phyloP scores from a whole-genome alignment of 2,797 vertebrate species.

The Alcedo atthis region DNA sequence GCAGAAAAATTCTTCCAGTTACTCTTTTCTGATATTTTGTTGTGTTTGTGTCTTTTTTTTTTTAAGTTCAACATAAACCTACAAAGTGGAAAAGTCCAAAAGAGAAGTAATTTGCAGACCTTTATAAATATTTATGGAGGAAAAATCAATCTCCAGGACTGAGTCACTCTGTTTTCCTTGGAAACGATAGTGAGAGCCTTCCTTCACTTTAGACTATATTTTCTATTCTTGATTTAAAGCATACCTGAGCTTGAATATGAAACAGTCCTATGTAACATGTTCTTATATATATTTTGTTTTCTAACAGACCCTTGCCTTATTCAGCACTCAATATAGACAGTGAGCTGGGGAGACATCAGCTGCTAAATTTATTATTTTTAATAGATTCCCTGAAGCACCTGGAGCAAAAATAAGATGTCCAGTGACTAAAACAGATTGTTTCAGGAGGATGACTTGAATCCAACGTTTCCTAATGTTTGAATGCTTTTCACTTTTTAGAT shows the following conservation, averaged over 20 bases:
- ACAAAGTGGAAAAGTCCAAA: neutral
- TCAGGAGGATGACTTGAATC: neutral
- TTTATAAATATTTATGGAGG: slow-evolving; percentile 39
- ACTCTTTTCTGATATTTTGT: neutral
- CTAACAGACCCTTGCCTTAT: neutral
- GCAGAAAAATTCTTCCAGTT: neutral
- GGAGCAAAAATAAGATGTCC: neutral
- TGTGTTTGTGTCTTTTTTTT: neutral
- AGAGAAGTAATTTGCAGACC: neutral
- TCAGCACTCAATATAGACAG: neutral
- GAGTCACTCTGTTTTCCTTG: slow-evolving; percentile 20
- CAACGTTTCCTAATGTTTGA: neutral
- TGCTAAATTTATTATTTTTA: slow-evolving; percentile 32
- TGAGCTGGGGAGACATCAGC: neutral
- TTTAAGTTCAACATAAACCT: neutral
- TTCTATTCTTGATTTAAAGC: slow-evolving; percentile 18
- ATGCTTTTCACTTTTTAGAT: neutral
- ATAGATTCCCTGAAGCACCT: neutral
- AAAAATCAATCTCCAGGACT: slow-evolving; percentile 20
- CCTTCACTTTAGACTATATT: neutral
- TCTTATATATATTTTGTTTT: neutral
- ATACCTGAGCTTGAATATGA: neutral
- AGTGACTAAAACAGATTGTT: neutral
- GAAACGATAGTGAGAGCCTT: neutral
- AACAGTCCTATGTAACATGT: neutral